phyloP scores from a whole-genome alignment of 2,888 invertebrate species.

The Leuctra nigra region DNA sequence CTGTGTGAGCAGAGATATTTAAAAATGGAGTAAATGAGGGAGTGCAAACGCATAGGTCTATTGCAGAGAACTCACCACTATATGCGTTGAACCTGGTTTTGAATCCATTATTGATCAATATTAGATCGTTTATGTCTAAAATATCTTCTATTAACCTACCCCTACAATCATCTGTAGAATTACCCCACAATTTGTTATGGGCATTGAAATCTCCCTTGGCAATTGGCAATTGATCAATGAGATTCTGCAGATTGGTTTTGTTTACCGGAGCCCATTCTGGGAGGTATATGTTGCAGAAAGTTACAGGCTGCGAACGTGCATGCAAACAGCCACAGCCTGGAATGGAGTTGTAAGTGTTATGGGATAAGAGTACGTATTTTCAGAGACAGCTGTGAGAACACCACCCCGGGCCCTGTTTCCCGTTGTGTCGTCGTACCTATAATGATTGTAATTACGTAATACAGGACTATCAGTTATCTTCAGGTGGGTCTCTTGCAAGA shows the following conservation, averaged over 20 bases:
- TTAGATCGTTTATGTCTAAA: neutral
- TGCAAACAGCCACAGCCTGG: neutral
- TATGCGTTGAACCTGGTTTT: neutral
- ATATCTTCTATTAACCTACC: neutral
- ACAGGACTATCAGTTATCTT: neutral
- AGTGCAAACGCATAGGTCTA: neutral
- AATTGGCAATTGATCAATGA: neutral
- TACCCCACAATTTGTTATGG: constrained; percentile 1
- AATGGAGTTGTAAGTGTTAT: constrained; percentile 1
- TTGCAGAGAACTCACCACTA: neutral
- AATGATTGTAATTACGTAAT: neutral
- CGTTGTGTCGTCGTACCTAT: neutral
- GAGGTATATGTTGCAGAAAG: constrained; percentile 1
- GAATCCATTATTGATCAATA: neutral
- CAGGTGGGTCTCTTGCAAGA: constrained; percentile 1
- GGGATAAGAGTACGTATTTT: neutral
- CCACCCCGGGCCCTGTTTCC: neutral
- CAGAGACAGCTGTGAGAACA: neutral
- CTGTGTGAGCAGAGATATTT: neutral
- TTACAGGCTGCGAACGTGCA: neutral
- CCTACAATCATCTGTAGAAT: neutral
- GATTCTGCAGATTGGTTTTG: constrained; percentile 1
- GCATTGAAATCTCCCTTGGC: neutral
- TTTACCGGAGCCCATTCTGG: constrained; percentile 4
- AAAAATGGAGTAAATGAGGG: neutral